Evolutionary conservation across 2,113 vertebrate species (phyloP).

Genomic region (Phyllostomus hastatus): DNA sequence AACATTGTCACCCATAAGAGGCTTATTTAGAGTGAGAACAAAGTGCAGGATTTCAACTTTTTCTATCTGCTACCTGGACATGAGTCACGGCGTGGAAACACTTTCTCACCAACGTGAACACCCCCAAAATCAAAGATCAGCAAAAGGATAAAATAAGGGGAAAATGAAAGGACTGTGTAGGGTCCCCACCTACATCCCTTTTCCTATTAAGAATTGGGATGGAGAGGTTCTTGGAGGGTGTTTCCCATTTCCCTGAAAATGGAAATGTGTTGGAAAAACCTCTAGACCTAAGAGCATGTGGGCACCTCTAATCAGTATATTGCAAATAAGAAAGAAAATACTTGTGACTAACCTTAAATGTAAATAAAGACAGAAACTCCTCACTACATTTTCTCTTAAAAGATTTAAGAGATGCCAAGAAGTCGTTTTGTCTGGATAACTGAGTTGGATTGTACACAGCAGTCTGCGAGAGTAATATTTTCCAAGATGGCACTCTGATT

Average conservation of each 20-base stretch:
- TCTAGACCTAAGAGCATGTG: not conserved
- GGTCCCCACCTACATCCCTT: too few relatives aligned
- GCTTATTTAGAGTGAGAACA: not conserved
- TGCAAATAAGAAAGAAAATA: not conserved
- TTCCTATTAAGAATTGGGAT: not conserved
- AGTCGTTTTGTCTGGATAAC: not conserved
- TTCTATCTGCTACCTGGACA: slow-evolving; percentile 21
- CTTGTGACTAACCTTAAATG: not conserved
- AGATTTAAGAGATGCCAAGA: slow-evolving; percentile 14
- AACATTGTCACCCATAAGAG: not conserved
- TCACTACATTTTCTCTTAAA: not conserved
- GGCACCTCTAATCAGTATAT: not conserved
- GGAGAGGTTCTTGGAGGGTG: not conserved
- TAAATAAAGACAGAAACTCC: not conserved
- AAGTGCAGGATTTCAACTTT: slow-evolving; percentile 9
- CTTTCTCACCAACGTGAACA: slow-evolving; percentile 12
- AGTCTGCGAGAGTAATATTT: slow-evolving; percentile 69
- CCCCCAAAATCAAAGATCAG: slow-evolving; percentile 20
- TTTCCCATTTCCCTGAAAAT: slow-evolving; percentile 19
- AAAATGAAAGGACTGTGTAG: not conserved
- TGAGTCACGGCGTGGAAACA: slow-evolving; percentile 32
- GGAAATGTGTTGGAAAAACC: not conserved
- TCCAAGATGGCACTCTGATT: slow-evolving; percentile 78
- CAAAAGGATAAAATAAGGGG: slow-evolving; percentile 5
- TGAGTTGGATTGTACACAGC: slow-evolving; percentile 25